phyloP scores from a whole-genome alignment of 2,888 invertebrate genomes.

The Euphydryas editha region DNA sequence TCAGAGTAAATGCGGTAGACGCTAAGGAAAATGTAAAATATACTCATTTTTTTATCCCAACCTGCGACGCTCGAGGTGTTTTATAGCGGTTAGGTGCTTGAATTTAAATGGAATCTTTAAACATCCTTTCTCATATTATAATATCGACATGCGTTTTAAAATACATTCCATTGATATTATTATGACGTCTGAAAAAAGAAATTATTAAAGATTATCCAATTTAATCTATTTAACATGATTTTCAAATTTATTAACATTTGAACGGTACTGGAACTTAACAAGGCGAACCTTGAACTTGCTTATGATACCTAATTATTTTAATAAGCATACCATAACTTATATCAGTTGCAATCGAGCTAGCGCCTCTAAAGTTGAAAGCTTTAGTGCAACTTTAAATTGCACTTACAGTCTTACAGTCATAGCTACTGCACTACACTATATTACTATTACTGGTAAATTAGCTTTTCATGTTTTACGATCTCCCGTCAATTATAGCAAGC shows the following conservation, averaged over 20 bases:
- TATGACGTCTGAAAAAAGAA: background rate
- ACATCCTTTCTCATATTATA: slow-evolving; percentile 44
- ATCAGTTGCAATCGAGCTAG: slow-evolving; percentile 2
- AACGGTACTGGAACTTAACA: background rate
- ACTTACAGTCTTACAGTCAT: slow-evolving; percentile 5
- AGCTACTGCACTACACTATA: background rate
- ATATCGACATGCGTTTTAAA: slow-evolving; percentile 10
- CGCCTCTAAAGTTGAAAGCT: slow-evolving; percentile 2
- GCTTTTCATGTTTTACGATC: background rate
- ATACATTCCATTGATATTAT: background rate
- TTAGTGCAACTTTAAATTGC: slow-evolving; percentile 9
- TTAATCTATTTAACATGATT: too few species aligned
- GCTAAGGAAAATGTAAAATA: slow-evolving; percentile 18
- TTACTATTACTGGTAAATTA: background rate
- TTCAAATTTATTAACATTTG: background rate
- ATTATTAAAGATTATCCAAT: background rate
- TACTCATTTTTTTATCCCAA: slow-evolving; percentile 7
- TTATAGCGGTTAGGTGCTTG: slow-evolving; percentile 57
- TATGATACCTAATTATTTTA: background rate
- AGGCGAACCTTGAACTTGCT: background rate
- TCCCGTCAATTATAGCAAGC: background rate
- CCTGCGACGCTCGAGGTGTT: slow-evolving; percentile 51
- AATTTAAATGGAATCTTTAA: slow-evolving; percentile 54
- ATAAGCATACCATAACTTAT: slow-evolving; percentile 1
- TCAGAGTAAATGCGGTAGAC: slow-evolving; percentile 24